Conservation (phyloP, 2,113 vertebrate species). For the Microcebus lehilahytsara region DNA sequence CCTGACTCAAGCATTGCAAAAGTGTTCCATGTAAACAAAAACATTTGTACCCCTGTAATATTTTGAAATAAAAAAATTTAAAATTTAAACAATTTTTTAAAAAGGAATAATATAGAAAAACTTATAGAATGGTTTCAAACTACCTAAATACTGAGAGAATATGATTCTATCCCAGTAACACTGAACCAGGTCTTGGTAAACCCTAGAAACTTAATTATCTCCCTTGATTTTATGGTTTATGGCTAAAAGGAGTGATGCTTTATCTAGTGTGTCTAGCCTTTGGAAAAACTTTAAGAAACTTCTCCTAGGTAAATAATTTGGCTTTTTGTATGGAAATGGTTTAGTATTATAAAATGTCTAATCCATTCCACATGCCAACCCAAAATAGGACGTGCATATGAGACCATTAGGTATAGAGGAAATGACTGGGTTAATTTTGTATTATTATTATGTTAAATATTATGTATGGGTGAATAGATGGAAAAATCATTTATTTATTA, state of each 20-base stretch:
- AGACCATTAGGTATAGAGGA: background rate
- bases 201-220: background rate
- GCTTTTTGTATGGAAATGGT: background rate
- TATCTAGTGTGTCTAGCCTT: background rate
- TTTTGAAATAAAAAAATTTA: no score
- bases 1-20: no score
- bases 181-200: conserved; percentile 23
- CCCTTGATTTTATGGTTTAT: conserved; percentile 15
- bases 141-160: background rate
- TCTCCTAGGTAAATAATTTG: background rate
- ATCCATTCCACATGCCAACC: background rate
- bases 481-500: conserved; percentile 43
- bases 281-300: background rate
- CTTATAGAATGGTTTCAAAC: background rate
- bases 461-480: background rate
- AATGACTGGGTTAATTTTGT: conserved; percentile 39
- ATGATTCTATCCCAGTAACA: background rate
- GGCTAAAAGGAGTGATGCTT: background rate
- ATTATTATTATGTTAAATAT: background rate
- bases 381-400: background rate
- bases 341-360: background rate
- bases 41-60: no score
- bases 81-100: no score
- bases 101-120: background rate
- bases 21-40: no score